phyloP scores from a whole-genome alignment of 2,113 vertebrate species.

The Ctenodactylus gundi region DNA sequence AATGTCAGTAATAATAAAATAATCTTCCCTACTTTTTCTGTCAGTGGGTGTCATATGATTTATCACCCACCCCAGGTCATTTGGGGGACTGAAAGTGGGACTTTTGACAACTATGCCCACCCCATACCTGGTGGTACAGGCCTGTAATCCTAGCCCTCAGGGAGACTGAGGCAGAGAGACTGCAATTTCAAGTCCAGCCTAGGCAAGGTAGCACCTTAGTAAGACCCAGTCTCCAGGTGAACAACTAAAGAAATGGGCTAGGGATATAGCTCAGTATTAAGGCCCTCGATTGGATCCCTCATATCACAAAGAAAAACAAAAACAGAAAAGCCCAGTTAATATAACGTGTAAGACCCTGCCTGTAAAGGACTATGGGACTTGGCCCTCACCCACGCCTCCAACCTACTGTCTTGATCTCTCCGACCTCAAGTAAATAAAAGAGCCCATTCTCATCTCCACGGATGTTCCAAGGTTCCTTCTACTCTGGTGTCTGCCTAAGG shows the following conservation, averaged over 20 bases:
- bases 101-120: not conserved
- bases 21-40: not conserved
- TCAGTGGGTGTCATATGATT: not conserved
- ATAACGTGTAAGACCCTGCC: not conserved
- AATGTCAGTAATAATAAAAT: not conserved
- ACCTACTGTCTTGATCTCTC: not conserved
- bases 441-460: not conserved
- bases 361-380: accelerated
- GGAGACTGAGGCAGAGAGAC: too few species aligned
- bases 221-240: too few species aligned
- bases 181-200: too few species aligned
- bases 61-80: not conserved
- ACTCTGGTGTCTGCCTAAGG: not conserved
- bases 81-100: not conserved
- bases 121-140: too few species aligned
- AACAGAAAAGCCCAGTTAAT: too few species aligned
- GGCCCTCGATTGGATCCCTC: too few species aligned
- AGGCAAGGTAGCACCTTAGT: too few species aligned
- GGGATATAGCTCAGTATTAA: too few species aligned
- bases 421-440: not conserved
- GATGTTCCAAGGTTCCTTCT: not conserved
- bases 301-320: too few species aligned
- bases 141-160: too few species aligned
- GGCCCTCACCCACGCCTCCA: not conserved
- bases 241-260: too few species aligned